These are phyloP conservation scores for Chiloscyllium plagiosum DNA, from an alignment of 2,113 vertebrate species.

Conservation along the genomic window DNA sequence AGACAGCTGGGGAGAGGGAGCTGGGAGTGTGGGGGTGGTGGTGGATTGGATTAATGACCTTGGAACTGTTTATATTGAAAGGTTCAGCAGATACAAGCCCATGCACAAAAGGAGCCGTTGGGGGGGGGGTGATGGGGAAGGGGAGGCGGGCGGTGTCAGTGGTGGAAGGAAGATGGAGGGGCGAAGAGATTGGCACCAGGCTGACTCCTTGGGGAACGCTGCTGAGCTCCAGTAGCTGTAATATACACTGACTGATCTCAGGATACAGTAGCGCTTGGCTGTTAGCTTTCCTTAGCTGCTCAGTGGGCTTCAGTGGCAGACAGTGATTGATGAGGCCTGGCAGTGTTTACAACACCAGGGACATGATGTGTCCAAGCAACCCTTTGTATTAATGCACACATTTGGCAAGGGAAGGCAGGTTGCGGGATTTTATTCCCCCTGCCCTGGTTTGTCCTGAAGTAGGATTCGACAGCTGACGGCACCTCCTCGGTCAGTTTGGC, in stretches of 20 bases:
- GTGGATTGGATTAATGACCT: neutral
- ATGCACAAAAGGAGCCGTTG: neutral
- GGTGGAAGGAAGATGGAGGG: neutral
- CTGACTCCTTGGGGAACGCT: neutral
- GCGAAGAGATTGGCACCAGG: neutral
- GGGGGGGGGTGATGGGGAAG: neutral
- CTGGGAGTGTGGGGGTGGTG: neutral
- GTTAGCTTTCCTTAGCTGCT: neutral
- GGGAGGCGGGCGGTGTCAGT: no score
- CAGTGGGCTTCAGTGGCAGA: neutral
- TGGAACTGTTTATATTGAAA: neutral
- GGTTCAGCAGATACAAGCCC: neutral
- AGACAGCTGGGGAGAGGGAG: neutral
- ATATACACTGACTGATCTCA: neutral
- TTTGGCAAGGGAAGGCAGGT: neutral
- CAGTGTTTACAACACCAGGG: conserved; percentile 9
- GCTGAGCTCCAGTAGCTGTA: neutral
- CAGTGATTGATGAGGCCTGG: conserved; percentile 26
- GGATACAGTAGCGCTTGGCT: neutral
- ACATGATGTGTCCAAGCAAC: neutral
- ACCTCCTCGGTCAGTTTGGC: neutral
- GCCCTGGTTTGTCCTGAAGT: neutral
- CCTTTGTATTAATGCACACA: neutral
- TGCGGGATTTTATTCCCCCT: neutral
- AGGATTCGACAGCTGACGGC: neutral